Evolutionary conservation across 2,113 vertebrate genomes (phyloP).

Genomic region (Scomber scombrus): DNA sequence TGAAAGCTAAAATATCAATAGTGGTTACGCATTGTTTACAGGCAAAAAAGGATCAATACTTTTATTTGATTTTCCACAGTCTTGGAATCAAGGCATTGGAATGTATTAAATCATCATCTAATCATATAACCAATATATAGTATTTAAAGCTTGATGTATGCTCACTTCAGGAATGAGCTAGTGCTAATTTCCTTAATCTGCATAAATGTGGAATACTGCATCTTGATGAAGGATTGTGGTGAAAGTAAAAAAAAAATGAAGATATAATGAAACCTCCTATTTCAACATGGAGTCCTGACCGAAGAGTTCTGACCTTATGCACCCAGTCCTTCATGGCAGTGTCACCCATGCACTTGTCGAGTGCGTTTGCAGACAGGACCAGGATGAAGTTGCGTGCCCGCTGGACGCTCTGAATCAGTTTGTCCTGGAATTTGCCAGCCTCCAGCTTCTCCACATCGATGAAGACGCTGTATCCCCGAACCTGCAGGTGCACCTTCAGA

Average conservation of each 20-base stretch:
- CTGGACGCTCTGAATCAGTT: conserved; percentile 93
- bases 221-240: neutral
- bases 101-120: neutral
- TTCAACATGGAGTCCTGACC: neutral
- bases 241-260: neutral
- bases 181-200: neutral
- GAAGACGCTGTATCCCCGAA: conserved; percentile 96
- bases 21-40: no score
- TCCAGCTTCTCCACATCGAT: conserved; percentile 98
- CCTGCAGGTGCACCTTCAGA: conserved; percentile 97
- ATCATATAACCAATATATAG: neutral
- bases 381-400: conserved; percentile 93
- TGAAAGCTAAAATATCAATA: no score
- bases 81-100: neutral
- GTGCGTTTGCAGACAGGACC: conserved; percentile 90
- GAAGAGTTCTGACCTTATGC: conserved; percentile 89
- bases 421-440: conserved; percentile 96
- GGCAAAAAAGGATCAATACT: neutral
- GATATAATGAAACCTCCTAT: neutral
- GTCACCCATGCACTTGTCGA: conserved; percentile 97
- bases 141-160: no score
- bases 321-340: conserved; percentile 95
- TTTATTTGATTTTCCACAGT: no score
- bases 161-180: neutral
- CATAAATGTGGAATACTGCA: neutral